phyloP scores from a whole-genome alignment of 2,113 vertebrate genomes.

The Gymnobelideus leadbeateri region DNA sequence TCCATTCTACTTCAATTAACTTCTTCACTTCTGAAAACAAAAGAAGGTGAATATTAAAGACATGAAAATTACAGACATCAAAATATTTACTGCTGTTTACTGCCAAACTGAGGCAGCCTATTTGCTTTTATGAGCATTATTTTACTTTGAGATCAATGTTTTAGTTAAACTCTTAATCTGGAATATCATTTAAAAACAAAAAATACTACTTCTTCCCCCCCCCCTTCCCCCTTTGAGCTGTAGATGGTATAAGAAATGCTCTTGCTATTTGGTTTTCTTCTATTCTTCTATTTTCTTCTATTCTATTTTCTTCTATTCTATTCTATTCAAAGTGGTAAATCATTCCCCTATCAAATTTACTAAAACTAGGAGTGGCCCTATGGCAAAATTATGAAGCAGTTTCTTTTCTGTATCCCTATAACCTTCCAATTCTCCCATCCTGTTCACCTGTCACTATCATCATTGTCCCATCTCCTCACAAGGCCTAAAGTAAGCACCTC shows the following conservation, averaged over 20 bases:
- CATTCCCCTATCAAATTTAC: neutral
- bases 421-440: neutral
- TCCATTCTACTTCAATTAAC: slow-evolving; percentile 88
- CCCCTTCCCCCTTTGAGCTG: neutral
- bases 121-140: neutral
- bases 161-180: neutral
- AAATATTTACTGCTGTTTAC: neutral
- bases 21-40: slow-evolving; percentile 82
- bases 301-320: too few relatives aligned
- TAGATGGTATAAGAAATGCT: neutral
- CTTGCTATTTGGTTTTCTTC: neutral
- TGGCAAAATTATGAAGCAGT: neutral
- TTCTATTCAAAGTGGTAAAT: neutral
- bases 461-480: neutral
- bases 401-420: neutral
- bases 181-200: neutral
- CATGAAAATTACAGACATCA: slow-evolving; percentile 33
- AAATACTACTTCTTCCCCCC: neutral
- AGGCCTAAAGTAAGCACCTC: neutral
- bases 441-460: neutral
- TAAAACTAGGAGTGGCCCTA: neutral
- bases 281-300: too few relatives aligned
- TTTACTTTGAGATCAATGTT: neutral
- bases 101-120: neutral
- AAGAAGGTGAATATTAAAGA: slow-evolving; percentile 75